These are phyloP conservation scores for Sycophaga agraensis DNA, from an alignment of 1,140 invertebrate species.

Conservation along the genomic window DNA sequence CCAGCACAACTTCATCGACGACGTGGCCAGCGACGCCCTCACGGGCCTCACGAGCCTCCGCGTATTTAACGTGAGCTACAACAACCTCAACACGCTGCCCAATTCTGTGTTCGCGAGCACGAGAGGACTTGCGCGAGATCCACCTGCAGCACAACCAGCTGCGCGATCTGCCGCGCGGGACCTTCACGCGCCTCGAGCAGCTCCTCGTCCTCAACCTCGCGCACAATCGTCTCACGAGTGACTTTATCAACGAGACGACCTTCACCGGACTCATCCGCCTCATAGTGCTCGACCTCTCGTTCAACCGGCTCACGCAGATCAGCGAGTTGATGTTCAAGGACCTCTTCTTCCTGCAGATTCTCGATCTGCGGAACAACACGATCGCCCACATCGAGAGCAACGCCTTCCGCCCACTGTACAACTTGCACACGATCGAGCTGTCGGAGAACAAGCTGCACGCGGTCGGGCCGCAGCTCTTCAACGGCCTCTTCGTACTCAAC, in stretches of 20 bases:
- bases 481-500: constrained; percentile 80
- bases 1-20: constrained; percentile 80
- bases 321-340: constrained; percentile 85
- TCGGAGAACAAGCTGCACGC: constrained; percentile 81
- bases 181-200: constrained; percentile 81
- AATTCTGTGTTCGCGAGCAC: constrained; percentile 76
- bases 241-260: constrained; percentile 78
- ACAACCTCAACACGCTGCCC: constrained; percentile 74
- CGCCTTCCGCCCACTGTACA: constrained; percentile 82
- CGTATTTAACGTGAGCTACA: constrained; percentile 82
- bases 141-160: constrained; percentile 80
- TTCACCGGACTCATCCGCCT: constrained; percentile 82
- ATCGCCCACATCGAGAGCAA: constrained; percentile 85
- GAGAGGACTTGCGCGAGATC: constrained; percentile 77
- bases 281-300: constrained; percentile 81
- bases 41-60: constrained; percentile 73
- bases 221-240: constrained; percentile 81
- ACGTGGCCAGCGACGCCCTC: constrained; percentile 76
- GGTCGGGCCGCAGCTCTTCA: constrained; percentile 78
- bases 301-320: constrained; percentile 79
- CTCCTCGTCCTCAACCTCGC: constrained; percentile 84
- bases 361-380: constrained; percentile 84
- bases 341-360: constrained; percentile 81
- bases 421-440: constrained; percentile 82
- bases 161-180: constrained; percentile 74